phyloP scores from a whole-genome alignment of 2,113 vertebrate species.

The Madoqua kirkii region DNA sequence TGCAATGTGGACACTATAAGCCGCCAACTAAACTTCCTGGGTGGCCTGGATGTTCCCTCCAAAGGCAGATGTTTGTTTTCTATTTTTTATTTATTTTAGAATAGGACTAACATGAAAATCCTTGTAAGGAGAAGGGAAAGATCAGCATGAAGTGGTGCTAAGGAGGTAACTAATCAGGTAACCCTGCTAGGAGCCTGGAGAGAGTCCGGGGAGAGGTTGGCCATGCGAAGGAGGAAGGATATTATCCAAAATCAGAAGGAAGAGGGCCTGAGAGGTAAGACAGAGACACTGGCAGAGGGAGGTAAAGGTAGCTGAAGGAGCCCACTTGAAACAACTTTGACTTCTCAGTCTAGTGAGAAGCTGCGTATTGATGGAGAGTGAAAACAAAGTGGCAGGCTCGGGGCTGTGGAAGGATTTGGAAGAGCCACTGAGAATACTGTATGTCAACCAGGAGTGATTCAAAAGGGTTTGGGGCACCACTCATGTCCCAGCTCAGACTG shows the following conservation, averaged over 20 bases:
- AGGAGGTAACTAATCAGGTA: background rate
- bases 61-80: background rate
- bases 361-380: background rate
- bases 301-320: background rate
- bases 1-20: rapidly evolving
- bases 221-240: background rate
- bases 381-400: background rate
- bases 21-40: background rate
- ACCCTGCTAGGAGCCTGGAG: background rate
- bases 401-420: background rate
- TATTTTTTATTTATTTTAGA: background rate
- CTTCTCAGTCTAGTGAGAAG: background rate
- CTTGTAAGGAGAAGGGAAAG: background rate
- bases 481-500: background rate
- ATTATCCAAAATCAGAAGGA: background rate
- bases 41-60: background rate
- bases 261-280: background rate
- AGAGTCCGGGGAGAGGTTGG: background rate
- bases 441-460: background rate
- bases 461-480: background rate
- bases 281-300: background rate
- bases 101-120: background rate
- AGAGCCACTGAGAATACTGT: background rate
- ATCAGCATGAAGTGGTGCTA: background rate
- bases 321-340: background rate